These are phyloP conservation scores for Rallus limicola DNA, from an alignment of 2,113 vertebrate genomes.

Conservation along the genomic window DNA sequence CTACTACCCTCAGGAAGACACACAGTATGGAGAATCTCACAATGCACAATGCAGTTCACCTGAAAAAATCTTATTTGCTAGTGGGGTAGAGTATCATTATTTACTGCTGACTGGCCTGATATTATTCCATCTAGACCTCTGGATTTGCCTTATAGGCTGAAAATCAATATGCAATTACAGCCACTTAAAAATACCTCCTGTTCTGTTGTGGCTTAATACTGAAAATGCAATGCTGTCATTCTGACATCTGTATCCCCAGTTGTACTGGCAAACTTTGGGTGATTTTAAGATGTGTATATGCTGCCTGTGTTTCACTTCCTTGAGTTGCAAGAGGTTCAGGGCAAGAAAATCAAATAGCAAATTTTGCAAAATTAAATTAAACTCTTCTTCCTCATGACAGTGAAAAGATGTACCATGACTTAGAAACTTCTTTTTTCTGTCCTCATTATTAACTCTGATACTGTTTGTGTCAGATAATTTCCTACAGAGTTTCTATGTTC, in stretches of 20 bases:
- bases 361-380: background rate
- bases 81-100: background rate
- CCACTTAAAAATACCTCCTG: background rate
- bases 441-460: background rate
- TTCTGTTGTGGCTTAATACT: background rate
- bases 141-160: background rate
- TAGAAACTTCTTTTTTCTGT: background rate
- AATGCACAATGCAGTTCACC: background rate
- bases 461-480: background rate
- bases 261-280: background rate
- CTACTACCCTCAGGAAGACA: background rate
- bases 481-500: background rate
- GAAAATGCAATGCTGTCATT: background rate
- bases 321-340: background rate
- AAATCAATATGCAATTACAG: background rate
- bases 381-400: background rate
- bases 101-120: background rate
- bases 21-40: background rate
- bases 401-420: background rate
- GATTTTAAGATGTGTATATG: background rate
- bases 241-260: background rate
- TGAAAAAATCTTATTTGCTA: background rate
- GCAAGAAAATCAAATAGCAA: background rate
- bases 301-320: background rate
- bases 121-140: background rate